Base-by-base conservation (phyloP, 2,797 vertebrate species). In the Falco rusticolus region DNA sequence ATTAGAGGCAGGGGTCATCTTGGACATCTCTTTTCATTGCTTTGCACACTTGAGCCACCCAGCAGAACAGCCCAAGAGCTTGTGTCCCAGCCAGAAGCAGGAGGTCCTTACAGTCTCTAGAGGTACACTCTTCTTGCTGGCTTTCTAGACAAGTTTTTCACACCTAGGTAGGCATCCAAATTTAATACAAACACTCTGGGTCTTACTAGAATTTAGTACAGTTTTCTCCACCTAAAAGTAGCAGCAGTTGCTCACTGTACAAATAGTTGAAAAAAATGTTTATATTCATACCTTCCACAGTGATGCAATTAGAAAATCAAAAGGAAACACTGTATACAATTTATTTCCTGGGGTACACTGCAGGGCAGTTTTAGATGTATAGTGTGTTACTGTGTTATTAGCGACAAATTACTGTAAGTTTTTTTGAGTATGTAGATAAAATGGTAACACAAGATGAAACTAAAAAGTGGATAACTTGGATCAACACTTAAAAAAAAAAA, bases 1-100 rank as follows among this genome's bases (percentile, higher is more conserved):
- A 85, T 19, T 26, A 57, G 43, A 50, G 13, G 6, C 0, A 1
- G 2, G 22, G 2, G 6, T 64, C 6, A 15, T 17, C n/a, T 39
- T 65, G 24, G 29, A 15, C 22, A 41, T 25, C 16, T 60, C 7
- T 72, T 76, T 84, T 56, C 13, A 39, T 37, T 61, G 43, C 5
- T 26, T 15, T 77, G 9, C 7, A 56, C 13, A 20, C 3, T 47
- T 54, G 25, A 34, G 39, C 41, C 6, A 11, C 43, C 21, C 26
- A 24, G 6, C 2, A 39, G 57, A 77, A 13, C 10, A 47, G 17
- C 43, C 3, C 12, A 59, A 22, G 9, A 54, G 8, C 8, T 59
- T 76, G 24, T 51, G 19, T 14, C 31, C 6, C 22, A 59, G 21
- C 4, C 9, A 64, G 53, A 68, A 91, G 21, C 11, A 54, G 41